A percentile compares a stretch with the other conserved stretches of the same genome.
Conservation (phyloP, 2,888 invertebrate species). For the Lordiphosa fenestrarum region DNA sequence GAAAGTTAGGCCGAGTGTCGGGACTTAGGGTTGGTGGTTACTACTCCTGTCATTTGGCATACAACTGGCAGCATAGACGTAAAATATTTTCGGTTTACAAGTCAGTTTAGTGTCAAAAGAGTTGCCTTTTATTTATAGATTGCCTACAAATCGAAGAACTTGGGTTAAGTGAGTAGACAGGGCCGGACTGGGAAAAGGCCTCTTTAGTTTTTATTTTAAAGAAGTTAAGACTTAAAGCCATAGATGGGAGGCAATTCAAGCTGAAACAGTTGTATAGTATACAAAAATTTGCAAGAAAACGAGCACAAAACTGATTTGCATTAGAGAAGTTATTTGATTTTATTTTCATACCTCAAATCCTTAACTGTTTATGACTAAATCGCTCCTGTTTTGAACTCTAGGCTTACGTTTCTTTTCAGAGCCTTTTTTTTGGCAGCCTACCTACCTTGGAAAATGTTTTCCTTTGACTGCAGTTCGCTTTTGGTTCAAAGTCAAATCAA, state of each 20-base stretch:
- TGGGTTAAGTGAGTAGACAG: background rate
- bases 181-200: background rate
- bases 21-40: constrained; percentile 2
- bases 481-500: constrained; percentile 67
- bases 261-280: too few species aligned
- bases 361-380: too few species aligned
- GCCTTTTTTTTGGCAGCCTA: constrained; percentile 10
- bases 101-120: constrained; percentile 75
- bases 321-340: too few species aligned
- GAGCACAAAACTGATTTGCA: too few species aligned
- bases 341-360: too few species aligned
- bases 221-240: too few species aligned
- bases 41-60: constrained; percentile 49
- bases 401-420: too few species aligned
- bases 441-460: constrained; percentile 44
- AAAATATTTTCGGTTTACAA: constrained; percentile 75
- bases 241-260: too few species aligned
- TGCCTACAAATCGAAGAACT: constrained; percentile 19
- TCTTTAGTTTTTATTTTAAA: too few species aligned
- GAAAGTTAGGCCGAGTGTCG: constrained; percentile 7
- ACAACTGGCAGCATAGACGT: constrained; percentile 28
- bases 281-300: too few species aligned
- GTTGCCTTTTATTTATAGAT: constrained; percentile 61
- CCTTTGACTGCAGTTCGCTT: constrained; percentile 36
- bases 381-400: too few species aligned